A percentile compares a stretch with the other conserved stretches of the same genome.
Conservation (phyloP, 23 tunicate genomes). For the Phallusia fumigata region DNA sequence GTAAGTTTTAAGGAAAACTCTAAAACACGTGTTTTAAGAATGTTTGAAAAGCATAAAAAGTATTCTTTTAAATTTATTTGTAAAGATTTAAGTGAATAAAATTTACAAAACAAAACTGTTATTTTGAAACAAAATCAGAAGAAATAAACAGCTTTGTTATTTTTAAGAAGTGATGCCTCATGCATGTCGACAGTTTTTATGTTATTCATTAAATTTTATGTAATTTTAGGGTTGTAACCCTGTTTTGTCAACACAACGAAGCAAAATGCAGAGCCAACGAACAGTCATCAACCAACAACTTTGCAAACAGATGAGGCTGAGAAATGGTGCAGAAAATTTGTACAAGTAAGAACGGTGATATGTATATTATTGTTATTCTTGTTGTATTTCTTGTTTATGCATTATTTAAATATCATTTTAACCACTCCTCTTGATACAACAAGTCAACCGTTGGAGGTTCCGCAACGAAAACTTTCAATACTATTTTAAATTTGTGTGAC, state of each 20-base stretch:
- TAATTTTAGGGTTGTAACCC: slow-evolving; percentile 90
- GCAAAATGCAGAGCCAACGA: slow-evolving; percentile 85
- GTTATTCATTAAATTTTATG: neutral
- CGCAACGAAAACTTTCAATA: no score
- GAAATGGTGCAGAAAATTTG: slow-evolving; percentile 97
- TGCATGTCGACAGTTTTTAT: neutral
- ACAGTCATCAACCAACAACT: slow-evolving; percentile 68
- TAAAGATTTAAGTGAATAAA: neutral
- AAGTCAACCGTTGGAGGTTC: no score
- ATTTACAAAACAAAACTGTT: neutral
- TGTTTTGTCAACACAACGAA: slow-evolving; percentile 64
- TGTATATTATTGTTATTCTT: neutral
- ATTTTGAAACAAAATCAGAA: neutral
- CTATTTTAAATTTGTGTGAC: no score
- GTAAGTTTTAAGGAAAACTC: neutral
- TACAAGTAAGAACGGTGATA: slow-evolving; percentile 44
- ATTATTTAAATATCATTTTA: no score
- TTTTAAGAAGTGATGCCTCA: neutral
- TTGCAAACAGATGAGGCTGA: slow-evolving; percentile 79
- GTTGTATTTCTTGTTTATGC: no score
- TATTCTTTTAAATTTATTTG: neutral
- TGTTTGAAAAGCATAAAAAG: no score
- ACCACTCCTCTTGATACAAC: no score
- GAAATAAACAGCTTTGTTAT: neutral
- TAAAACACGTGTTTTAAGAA: no score